A percentile compares a stretch with the other conserved stretches of the same genome.
These are phyloP conservation scores for Micropterix aruncella DNA, from an alignment of 2,888 invertebrate species.

Conservation along the genomic window DNA sequence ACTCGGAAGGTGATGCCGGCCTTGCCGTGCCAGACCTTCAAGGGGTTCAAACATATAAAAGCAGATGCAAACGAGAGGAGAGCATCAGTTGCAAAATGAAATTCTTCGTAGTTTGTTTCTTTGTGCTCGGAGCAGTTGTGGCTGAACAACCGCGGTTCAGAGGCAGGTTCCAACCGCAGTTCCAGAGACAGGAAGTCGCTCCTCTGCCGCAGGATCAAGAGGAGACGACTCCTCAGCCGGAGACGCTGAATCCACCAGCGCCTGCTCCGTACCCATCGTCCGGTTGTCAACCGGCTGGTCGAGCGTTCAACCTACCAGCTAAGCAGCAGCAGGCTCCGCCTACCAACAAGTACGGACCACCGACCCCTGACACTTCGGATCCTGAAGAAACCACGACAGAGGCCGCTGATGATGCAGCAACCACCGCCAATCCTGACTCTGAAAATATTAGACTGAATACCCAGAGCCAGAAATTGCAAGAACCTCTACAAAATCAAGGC, in stretches of 20 bases:
- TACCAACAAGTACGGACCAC: conserved; percentile 23
- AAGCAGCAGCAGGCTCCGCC: conserved; percentile 25
- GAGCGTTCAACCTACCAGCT: conserved; percentile 25
- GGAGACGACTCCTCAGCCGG: conserved; percentile 15
- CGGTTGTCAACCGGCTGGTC: conserved; percentile 23
- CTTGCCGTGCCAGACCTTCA: no score
- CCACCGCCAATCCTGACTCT: conserved; percentile 13
- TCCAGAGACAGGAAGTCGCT: conserved; percentile 21
- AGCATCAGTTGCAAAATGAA: conserved; percentile 19
- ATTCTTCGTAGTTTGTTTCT: conserved; percentile 19
- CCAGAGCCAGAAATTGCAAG: conserved; percentile 16
- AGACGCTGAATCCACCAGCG: conserved; percentile 18
- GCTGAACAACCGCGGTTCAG: conserved; percentile 28
- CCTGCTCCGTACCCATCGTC: conserved; percentile 21
- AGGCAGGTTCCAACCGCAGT: conserved; percentile 17
- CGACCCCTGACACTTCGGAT: conserved; percentile 23
- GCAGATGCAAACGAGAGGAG: not conserved
- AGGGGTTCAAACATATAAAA: not conserved
- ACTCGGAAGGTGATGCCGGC: no score
- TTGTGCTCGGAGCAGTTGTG: conserved; percentile 21
- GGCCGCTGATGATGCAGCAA: conserved; percentile 14
- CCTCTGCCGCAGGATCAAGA: conserved; percentile 14
- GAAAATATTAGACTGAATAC: conserved; percentile 10
- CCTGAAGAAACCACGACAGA: conserved; percentile 21
- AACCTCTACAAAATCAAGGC: conserved; percentile 29